phyloP scores from a whole-genome alignment of 92 coral and sea anemone species.

The Zoanthus sociatus region DNA sequence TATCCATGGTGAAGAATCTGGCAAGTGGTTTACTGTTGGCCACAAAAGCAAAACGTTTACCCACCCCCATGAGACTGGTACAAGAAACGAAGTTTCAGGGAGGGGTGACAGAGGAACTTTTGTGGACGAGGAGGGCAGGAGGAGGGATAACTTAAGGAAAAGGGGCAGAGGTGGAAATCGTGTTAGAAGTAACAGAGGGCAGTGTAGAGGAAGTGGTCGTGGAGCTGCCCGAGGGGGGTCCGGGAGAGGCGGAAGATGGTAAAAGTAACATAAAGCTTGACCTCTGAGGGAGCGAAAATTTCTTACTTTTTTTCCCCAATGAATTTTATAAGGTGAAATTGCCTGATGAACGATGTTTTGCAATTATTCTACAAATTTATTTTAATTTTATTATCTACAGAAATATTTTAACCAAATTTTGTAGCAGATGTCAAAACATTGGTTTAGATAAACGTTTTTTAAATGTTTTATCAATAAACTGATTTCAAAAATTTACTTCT shows the following conservation, averaged over 20 bases:
- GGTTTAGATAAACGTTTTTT: no score
- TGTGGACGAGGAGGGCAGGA: neutral
- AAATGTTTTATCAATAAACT: no score
- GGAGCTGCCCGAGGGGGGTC: conserved; percentile 19
- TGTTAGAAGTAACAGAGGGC: conserved; percentile 21
- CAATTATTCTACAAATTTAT: no score
- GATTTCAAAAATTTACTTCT: no score
- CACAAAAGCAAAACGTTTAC: neutral
- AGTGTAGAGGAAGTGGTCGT: conserved; percentile 20
- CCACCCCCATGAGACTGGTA: neutral
- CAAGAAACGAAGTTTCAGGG: neutral
- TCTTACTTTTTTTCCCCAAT: no score
- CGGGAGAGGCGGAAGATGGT: neutral
- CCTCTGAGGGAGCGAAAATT: neutral
- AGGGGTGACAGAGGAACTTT: conserved; percentile 5
- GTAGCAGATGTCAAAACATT: no score
- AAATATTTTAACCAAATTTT: no score
- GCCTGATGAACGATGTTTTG: no score
- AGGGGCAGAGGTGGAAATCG: conserved; percentile 35
- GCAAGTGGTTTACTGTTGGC: conserved; percentile 26
- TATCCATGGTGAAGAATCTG: neutral
- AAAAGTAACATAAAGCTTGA: neutral
- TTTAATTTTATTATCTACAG: no score
- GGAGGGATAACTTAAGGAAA: conserved; percentile 6
- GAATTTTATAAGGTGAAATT: no score